Conservation (phyloP, 2,113 vertebrate genomes). For the Microcebus murinus region DNA sequence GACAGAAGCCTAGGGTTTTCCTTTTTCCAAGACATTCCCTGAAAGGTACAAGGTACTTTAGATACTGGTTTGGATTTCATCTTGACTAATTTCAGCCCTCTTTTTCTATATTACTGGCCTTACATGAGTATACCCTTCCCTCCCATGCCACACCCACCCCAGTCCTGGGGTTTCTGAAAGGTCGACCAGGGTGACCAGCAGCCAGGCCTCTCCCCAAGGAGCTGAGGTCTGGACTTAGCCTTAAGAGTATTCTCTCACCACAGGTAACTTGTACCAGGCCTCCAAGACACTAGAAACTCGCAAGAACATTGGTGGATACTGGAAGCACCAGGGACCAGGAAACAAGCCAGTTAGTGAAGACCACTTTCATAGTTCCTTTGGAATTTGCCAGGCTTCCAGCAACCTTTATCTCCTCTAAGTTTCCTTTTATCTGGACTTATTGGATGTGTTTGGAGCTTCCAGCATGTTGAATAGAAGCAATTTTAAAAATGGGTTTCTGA, state of each 20-base stretch:
- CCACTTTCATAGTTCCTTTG: not conserved
- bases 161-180: not conserved
- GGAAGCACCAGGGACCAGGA: conserved; percentile 89
- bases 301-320: conserved; percentile 82
- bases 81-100: not conserved
- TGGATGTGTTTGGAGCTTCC: conserved; percentile 8
- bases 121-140: not conserved
- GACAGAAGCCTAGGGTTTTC: not conserved
- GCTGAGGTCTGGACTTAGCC: not conserved
- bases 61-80: not conserved
- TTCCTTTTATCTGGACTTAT: not conserved
- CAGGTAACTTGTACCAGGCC: conserved; percentile 82
- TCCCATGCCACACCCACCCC: not conserved
- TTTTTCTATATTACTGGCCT: not conserved
- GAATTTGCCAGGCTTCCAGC: not conserved
- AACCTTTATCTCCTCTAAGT: not conserved
- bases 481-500: not conserved
- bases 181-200: not conserved
- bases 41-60: not conserved
- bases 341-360: conserved; percentile 90
- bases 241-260: conserved; percentile 58
- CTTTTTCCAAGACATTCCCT: not conserved
- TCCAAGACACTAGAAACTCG: conserved; percentile 85
- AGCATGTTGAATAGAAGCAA: not conserved
- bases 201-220: not conserved